These are phyloP conservation scores for Lasioglossum calceatum DNA, from an alignment of 2,888 invertebrate genomes.

Conservation along the genomic window DNA sequence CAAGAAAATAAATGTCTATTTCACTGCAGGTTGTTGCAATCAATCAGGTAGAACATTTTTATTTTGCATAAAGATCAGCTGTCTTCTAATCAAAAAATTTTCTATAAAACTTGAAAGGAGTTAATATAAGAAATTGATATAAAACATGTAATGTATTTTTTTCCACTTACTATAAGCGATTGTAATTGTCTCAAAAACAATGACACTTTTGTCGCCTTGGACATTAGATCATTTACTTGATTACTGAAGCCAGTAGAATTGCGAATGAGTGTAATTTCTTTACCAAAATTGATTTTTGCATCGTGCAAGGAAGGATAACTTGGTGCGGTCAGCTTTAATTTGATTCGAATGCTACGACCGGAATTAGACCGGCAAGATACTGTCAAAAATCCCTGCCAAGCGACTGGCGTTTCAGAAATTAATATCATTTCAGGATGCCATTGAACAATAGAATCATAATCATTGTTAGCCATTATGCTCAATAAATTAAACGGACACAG, in stretches of 20 bases:
- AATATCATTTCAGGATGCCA: slow-evolving; percentile 78
- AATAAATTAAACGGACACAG: background rate
- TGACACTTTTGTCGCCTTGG: slow-evolving; percentile 70
- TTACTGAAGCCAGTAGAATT: slow-evolving; percentile 63
- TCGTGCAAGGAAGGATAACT: slow-evolving; percentile 77
- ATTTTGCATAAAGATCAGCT: no score
- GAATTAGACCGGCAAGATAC: slow-evolving; percentile 48
- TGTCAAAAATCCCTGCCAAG: slow-evolving; percentile 78
- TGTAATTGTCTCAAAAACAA: slow-evolving; percentile 77
- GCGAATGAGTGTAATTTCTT: slow-evolving; percentile 69
- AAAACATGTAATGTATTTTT: background rate
- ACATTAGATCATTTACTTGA: slow-evolving; percentile 65
- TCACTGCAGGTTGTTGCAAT: no score
- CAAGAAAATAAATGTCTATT: no score
- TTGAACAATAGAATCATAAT: slow-evolving; percentile 66
- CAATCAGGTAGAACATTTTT: no score
- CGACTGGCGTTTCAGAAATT: slow-evolving; percentile 72
- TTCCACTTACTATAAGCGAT: slow-evolving; percentile 65
- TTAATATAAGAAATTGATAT: slow-evolving; percentile 1
- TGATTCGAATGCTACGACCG: slow-evolving; percentile 68
- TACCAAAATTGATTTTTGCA: slow-evolving; percentile 74
- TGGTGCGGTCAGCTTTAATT: slow-evolving; percentile 76
- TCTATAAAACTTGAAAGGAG: background rate
- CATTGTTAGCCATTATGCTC: slow-evolving; percentile 26
- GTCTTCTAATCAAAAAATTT: background rate